phyloP scores from a whole-genome alignment of 1,140 invertebrate species.

The Thaumetopoea pityocampa region DNA sequence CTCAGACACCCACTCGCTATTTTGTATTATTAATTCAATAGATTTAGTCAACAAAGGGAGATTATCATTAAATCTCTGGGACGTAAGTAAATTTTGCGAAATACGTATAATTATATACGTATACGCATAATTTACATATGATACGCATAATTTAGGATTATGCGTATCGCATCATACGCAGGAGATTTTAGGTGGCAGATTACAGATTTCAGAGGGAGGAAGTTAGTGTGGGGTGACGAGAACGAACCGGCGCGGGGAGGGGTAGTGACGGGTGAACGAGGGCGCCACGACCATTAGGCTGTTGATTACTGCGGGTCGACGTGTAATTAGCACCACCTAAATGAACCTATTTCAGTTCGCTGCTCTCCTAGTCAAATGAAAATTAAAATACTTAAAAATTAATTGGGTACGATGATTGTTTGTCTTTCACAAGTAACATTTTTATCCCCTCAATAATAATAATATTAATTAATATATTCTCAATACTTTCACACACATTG shows the following conservation, averaged over 20 bases:
- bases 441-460: no score
- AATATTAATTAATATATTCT: no score
- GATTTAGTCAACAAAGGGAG: slow-evolving; percentile 18
- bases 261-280: slow-evolving; percentile 18
- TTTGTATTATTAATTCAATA: slow-evolving; percentile 21
- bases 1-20: slow-evolving; percentile 18
- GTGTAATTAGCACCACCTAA: slow-evolving; percentile 57
- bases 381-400: slow-evolving; percentile 37
- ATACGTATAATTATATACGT: no score
- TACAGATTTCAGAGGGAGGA: slow-evolving; percentile 14
- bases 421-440: no score
- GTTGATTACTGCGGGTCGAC: slow-evolving; percentile 49
- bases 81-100: no score
- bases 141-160: no score
- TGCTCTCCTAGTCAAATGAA: slow-evolving; percentile 43
- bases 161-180: no score
- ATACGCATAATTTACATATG: no score
- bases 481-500: no score
- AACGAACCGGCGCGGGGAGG: slow-evolving; percentile 23
- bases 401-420: no score
- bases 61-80: no score
- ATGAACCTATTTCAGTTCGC: slow-evolving; percentile 54
- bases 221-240: slow-evolving; percentile 11
- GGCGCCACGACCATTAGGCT: slow-evolving; percentile 51
- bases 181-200: no score